A percentile compares a stretch with the other conserved stretches of the same genome.
phyloP scores from a whole-genome alignment of 2,888 invertebrate genomes.

The Metacarcinus magister region DNA sequence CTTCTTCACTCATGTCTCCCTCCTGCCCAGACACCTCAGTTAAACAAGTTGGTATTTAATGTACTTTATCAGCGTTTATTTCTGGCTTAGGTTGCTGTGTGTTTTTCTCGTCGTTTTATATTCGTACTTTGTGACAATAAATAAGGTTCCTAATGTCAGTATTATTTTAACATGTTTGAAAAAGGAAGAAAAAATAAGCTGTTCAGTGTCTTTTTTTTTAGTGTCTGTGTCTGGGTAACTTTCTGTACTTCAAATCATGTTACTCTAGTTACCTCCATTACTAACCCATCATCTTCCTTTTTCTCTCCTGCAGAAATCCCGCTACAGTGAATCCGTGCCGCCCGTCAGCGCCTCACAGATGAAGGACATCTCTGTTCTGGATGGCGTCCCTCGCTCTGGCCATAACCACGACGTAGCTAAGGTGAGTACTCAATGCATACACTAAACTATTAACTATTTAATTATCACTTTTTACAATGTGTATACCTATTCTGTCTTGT shows the following conservation, averaged over 20 bases:
- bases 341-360: conserved; percentile 73
- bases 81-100: not conserved
- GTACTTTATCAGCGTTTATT: not conserved
- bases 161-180: too few species aligned
- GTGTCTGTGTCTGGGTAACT: not conserved
- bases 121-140: too few species aligned
- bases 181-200: too few species aligned
- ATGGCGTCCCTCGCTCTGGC: conserved; percentile 69
- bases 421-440: not conserved
- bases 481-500: too few species aligned
- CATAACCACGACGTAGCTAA: conserved; percentile 67
- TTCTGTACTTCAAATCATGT: not conserved
- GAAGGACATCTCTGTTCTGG: conserved; percentile 71
- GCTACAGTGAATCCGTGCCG: conserved; percentile 68
- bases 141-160: too few species aligned
- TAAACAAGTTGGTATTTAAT: not conserved
- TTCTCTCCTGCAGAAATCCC: conserved; percentile 56
- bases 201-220: too few species aligned
- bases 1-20: not conserved
- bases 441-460: too few species aligned
- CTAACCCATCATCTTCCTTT: not conserved
- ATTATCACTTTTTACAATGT: too few species aligned
- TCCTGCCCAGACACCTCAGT: not conserved
- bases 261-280: not conserved
- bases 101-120: not conserved